Conservation (phyloP, 2,113 vertebrate species). For the Pteropus alecto region DNA sequence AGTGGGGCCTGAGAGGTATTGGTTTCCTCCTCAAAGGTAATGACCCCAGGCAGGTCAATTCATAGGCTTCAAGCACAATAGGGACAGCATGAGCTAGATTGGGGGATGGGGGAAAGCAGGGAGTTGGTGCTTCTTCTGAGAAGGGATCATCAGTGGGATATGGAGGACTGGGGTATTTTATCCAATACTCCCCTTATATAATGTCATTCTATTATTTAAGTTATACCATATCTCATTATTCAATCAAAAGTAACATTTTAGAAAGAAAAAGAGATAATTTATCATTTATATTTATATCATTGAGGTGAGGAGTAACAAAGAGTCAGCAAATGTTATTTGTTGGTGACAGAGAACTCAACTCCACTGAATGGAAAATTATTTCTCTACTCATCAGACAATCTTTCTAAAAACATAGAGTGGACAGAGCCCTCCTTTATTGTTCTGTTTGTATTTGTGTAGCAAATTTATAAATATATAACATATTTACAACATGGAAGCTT, state of each 20-base stretch:
- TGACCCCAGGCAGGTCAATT: background rate
- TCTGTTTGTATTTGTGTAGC: background rate
- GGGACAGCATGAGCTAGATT: background rate
- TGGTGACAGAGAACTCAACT: background rate
- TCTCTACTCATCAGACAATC: background rate
- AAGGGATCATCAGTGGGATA: background rate
- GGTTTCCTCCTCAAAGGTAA: background rate
- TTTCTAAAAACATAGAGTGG: background rate
- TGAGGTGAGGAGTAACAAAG: background rate
- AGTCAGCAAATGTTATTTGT: background rate
- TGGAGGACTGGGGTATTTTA: background rate
- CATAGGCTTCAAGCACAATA: background rate
- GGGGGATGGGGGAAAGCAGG: fast-evolving
- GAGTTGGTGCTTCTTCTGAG: background rate
- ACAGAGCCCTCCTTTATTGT: background rate
- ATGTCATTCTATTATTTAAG: background rate
- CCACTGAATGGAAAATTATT: background rate
- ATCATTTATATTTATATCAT: background rate
- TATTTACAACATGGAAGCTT: background rate
- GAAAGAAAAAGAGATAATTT: background rate
- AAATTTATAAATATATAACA: background rate
- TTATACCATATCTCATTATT: background rate
- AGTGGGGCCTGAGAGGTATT: background rate
- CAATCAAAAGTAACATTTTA: background rate
- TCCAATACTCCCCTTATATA: background rate